Conservation (phyloP, 2,797 vertebrate genomes). For the Distichodus sexfasciatus region DNA sequence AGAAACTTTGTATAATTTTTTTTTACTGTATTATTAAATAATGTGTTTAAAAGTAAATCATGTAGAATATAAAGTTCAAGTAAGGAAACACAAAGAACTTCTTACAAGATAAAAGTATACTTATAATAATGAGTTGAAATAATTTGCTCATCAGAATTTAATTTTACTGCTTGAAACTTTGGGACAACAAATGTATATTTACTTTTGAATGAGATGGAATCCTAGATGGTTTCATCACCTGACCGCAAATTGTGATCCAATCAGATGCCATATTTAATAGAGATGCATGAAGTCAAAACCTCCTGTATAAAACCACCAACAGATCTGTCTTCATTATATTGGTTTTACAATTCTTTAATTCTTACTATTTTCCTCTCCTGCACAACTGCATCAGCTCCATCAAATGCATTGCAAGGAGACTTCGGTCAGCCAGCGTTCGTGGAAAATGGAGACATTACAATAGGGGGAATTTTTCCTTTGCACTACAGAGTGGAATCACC, state of each 20-base stretch:
- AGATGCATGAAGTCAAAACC: constrained; percentile 13
- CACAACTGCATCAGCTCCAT: constrained; percentile 6
- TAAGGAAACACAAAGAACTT: no score
- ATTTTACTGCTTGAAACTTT: no score
- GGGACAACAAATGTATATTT: no score
- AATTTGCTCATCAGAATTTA: no score
- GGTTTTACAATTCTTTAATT: constrained; percentile 20
- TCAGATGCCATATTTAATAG: constrained; percentile 17
- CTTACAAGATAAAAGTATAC: no score
- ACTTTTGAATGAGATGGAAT: no score
- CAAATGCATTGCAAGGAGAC: constrained; percentile 34
- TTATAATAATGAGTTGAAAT: no score
- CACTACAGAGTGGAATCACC: constrained; percentile 55
- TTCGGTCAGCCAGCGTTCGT: constrained; percentile 51
- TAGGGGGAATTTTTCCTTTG: constrained; percentile 59
- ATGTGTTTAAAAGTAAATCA: no score
- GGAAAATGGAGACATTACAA: constrained; percentile 50
- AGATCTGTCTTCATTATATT: not conserved
- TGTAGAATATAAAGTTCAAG: no score
- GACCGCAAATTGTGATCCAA: constrained; percentile 1
- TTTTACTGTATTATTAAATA: no score
- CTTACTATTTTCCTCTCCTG: constrained; percentile 8
- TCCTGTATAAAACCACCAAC: constrained; percentile 46
- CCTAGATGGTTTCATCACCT: not conserved
- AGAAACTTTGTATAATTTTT: no score